phyloP scores from a whole-genome alignment of 2,113 vertebrate genomes.

The Pterocles burchelli region DNA sequence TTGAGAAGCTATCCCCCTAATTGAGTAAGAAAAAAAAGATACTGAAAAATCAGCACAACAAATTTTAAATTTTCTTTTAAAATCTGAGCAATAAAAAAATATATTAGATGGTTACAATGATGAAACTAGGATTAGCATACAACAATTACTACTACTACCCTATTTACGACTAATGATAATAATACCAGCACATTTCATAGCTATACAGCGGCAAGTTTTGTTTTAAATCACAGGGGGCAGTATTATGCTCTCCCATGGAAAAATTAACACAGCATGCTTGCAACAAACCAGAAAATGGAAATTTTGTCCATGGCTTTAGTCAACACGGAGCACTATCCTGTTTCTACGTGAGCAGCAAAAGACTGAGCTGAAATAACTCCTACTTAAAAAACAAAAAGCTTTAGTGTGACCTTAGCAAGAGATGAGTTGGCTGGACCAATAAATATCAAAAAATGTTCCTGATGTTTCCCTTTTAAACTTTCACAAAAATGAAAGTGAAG shows the following conservation, averaged over 20 bases:
- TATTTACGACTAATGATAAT: not conserved
- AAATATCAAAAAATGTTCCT: rapidly evolving
- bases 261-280: not conserved
- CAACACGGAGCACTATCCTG: not conserved
- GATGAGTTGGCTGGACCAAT: not conserved
- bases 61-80: not conserved
- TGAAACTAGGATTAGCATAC: not conserved
- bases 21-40: not conserved
- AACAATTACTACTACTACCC: not conserved
- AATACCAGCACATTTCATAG: not conserved
- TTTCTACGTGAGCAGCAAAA: not conserved
- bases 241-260: not conserved
- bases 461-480: not conserved
- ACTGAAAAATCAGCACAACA: not conserved
- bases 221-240: not conserved
- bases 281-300: not conserved
- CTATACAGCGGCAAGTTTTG: not conserved
- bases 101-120: not conserved
- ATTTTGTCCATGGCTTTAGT: not conserved
- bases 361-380: not conserved
- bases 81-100: not conserved
- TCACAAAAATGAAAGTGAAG: not conserved
- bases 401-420: not conserved
- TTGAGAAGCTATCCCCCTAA: not conserved
- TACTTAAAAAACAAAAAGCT: not conserved